Evolutionary conservation across 53 echinoderm and acorn worm species (phyloP).

Genomic region (Echinarachnius parma): DNA sequence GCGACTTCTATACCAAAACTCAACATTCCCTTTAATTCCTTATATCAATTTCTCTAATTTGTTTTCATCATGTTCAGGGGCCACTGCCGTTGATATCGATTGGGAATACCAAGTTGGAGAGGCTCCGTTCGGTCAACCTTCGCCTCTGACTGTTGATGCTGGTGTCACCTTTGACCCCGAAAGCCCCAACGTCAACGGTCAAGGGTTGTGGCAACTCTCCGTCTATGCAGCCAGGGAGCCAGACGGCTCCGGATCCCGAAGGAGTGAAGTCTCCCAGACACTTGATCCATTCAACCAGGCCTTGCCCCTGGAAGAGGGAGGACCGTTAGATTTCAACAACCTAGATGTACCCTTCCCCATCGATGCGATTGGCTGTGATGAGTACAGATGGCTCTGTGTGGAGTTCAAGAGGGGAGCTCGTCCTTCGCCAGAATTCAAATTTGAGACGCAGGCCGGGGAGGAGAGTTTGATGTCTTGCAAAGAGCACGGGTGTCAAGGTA

Average conservation of each 20-base stretch:
- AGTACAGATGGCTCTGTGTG: constrained; percentile 71
- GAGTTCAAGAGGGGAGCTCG: constrained; percentile 77
- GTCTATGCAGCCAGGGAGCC: constrained; percentile 66
- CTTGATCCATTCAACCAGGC: constrained; percentile 59
- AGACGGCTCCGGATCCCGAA: constrained; percentile 57
- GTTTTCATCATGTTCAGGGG: too few relatives aligned
- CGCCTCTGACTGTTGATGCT: constrained; percentile 59
- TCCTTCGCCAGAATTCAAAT: constrained; percentile 68
- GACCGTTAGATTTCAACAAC: constrained; percentile 63
- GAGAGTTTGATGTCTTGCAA: constrained; percentile 75
- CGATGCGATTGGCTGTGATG: constrained; percentile 71
- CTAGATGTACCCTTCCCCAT: constrained; percentile 60
- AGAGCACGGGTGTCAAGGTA: constrained; percentile 72
- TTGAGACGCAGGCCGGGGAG: constrained; percentile 58
- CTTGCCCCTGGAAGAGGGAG: constrained; percentile 59
- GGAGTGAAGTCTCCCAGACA: constrained; percentile 65
- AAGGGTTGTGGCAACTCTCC: constrained; percentile 71
- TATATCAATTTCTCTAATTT: too few relatives aligned
- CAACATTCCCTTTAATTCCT: too few relatives aligned
- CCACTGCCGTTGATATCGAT: constrained; percentile 10
- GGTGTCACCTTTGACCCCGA: constrained; percentile 53
- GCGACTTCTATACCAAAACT: too few relatives aligned
- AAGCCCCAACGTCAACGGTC: constrained; percentile 61
- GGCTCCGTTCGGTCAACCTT: constrained; percentile 54
- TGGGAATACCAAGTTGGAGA: constrained; percentile 18